These are phyloP conservation scores for Danaus plexippus DNA, from an alignment of 1,140 invertebrate species.

Conservation along the genomic window DNA sequence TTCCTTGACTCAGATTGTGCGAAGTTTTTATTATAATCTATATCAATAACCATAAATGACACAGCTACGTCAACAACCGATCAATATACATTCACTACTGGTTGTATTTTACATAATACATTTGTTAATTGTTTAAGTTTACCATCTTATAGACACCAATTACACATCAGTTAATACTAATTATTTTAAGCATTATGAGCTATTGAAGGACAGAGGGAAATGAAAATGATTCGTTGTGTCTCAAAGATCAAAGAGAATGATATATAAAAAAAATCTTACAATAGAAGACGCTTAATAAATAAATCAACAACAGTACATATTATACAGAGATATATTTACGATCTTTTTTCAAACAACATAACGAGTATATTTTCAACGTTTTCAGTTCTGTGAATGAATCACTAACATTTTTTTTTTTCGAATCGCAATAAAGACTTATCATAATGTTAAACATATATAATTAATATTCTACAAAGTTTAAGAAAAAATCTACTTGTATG, in stretches of 20 bases:
- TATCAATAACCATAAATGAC: conserved; percentile 50
- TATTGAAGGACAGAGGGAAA: conserved; percentile 26
- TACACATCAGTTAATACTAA: conserved; percentile 42
- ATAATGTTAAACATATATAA: conserved; percentile 28
- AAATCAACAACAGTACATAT: conserved; percentile 65
- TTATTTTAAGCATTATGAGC: conserved; percentile 28
- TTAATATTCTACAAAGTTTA: conserved; percentile 28
- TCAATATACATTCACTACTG: conserved; percentile 44
- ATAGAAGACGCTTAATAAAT: conserved; percentile 57
- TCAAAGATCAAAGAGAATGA: conserved; percentile 28
- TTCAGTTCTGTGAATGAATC: conserved; percentile 69
- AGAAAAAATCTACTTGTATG: conserved; percentile 30
- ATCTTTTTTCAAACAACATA: conserved; percentile 59
- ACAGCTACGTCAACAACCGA: conserved; percentile 51
- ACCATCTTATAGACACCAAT: conserved; percentile 64
- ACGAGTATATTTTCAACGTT: conserved; percentile 67
- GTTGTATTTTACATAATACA: conserved; percentile 40
- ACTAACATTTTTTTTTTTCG: conserved; percentile 59
- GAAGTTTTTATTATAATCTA: conserved; percentile 56
- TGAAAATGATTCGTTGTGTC: conserved; percentile 48
- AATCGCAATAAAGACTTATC: conserved; percentile 46
- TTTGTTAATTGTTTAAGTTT: conserved; percentile 41
- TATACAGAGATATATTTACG: conserved; percentile 57
- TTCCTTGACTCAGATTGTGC: conserved; percentile 66
- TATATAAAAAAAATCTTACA: conserved; percentile 32